phyloP scores from a whole-genome alignment of 1,140 invertebrate genomes.

The Dryas iulia region DNA sequence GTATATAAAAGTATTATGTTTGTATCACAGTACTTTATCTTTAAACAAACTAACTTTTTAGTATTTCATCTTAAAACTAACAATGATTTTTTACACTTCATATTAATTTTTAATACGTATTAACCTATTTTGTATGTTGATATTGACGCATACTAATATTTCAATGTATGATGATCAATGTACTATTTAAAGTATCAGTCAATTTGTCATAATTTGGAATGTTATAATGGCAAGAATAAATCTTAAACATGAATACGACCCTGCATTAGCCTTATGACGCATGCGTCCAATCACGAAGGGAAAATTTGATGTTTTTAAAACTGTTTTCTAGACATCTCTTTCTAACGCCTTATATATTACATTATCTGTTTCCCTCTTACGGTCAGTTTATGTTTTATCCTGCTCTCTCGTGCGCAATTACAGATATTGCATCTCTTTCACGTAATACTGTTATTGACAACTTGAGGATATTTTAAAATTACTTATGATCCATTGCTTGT shows the following conservation, averaged over 20 bases:
- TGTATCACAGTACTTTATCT: too few relatives aligned
- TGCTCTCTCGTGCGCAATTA: constrained; percentile 16
- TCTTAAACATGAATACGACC: constrained; percentile 38
- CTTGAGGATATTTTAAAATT: constrained; percentile 30
- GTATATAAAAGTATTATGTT: too few relatives aligned
- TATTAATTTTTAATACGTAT: not conserved
- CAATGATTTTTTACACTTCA: not conserved
- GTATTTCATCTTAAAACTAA: not conserved
- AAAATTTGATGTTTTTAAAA: constrained; percentile 57
- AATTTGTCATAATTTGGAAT: not conserved
- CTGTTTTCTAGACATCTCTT: constrained; percentile 59
- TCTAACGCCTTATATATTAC: constrained; percentile 23
- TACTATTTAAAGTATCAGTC: not conserved
- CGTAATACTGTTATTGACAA: constrained; percentile 50
- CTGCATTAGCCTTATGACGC: constrained; percentile 64
- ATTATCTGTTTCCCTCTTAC: constrained; percentile 38
- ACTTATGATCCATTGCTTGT: constrained; percentile 28
- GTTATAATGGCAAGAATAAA: not conserved
- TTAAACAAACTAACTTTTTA: too few relatives aligned
- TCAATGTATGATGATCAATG: too few relatives aligned
- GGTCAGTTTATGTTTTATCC: constrained; percentile 39
- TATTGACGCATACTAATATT: not conserved
- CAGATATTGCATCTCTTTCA: constrained; percentile 44
- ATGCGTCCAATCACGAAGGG: constrained; percentile 69
- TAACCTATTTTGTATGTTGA: not conserved